phyloP scores from a whole-genome alignment of 1,140 invertebrate genomes.

The Musca domestica region DNA sequence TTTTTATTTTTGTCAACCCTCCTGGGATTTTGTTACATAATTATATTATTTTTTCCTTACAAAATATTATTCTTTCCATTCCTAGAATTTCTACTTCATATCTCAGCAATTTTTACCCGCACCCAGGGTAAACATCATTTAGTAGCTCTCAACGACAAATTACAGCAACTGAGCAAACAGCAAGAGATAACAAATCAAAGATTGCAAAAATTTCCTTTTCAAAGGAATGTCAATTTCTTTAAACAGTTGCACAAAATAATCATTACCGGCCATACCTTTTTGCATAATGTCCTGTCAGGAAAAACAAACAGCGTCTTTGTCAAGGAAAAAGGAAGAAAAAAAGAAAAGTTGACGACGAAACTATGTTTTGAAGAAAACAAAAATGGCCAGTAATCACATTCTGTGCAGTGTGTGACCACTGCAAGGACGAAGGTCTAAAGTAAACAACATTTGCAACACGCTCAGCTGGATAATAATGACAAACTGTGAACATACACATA shows the following conservation, averaged over 20 bases:
- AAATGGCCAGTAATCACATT: no score
- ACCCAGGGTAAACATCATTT: neutral
- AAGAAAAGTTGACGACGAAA: no score
- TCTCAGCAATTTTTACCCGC: neutral
- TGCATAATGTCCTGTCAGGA: neutral
- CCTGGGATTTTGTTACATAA: no score
- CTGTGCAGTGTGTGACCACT: no score
- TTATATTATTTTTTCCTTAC: no score
- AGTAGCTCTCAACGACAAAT: neutral
- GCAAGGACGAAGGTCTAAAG: no score
- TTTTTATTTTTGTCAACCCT: no score
- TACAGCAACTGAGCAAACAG: slow-evolving; percentile 1
- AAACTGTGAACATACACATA: neutral
- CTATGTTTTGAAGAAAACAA: no score
- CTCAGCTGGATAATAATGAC: neutral
- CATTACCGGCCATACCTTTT: neutral
- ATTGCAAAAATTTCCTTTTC: no score
- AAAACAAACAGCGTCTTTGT: neutral
- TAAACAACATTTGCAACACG: neutral
- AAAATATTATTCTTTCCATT: no score
- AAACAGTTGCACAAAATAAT: neutral
- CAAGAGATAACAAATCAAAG: neutral
- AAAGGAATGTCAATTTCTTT: neutral
- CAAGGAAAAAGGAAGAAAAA: no score
- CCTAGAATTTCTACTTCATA: neutral